Percentiles rank a stretch among this genome's conserved stretches.
Conservation (phyloP, 2,113 vertebrate species). For the Elanoides forficatus region DNA sequence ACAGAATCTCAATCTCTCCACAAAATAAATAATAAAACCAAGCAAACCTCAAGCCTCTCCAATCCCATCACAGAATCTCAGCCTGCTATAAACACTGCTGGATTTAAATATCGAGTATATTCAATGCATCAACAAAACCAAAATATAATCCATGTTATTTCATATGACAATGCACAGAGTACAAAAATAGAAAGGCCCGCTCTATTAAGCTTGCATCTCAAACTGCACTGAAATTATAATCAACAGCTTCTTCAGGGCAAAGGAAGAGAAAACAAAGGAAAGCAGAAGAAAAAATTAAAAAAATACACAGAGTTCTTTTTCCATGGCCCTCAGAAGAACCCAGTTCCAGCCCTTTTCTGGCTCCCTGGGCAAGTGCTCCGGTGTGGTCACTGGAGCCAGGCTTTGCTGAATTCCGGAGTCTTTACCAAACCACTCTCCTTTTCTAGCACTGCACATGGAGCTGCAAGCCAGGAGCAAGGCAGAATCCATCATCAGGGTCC, state of each 20-base stretch:
- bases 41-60: background rate
- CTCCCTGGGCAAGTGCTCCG: background rate
- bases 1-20: background rate
- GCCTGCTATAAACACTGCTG: background rate
- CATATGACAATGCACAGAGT: constrained; percentile 38
- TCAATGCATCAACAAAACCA: constrained; percentile 17
- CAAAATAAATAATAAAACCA: background rate
- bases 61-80: background rate
- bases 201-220: constrained; percentile 47
- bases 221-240: constrained; percentile 55
- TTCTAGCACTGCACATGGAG: background rate
- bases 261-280: constrained; percentile 10
- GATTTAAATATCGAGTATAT: constrained; percentile 38
- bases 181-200: constrained; percentile 47
- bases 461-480: background rate
- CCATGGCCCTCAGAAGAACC: background rate
- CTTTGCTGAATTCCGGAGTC: background rate
- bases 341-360: background rate
- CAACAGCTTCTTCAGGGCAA: constrained; percentile 58
- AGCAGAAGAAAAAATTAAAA: background rate
- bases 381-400: background rate
- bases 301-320: rapidly evolving
- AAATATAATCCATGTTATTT: constrained; percentile 54
- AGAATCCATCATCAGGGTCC: background rate
- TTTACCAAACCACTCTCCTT: background rate